A percentile compares a stretch with the other conserved stretches of the same genome.
Evolutionary conservation across 2,888 invertebrate species (phyloP).

Genomic region (Ophion costatus): DNA sequence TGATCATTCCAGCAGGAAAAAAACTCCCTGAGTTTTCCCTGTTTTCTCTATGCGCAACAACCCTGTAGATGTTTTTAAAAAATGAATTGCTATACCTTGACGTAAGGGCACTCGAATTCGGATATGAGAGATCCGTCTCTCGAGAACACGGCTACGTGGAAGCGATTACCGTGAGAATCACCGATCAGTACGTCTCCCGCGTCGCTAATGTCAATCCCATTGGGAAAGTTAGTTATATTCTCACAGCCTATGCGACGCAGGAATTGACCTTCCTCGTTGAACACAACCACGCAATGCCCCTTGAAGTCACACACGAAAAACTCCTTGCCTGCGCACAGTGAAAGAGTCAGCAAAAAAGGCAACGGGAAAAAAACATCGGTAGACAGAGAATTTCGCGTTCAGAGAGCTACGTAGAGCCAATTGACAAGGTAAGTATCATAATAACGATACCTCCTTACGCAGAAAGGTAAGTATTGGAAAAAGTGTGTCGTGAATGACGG

Average conservation of each 20-base stretch:
- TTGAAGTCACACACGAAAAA: conserved; percentile 99
- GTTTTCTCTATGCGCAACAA: no score
- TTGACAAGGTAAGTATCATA: no score
- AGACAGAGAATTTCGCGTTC: neutral
- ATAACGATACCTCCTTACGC: neutral
- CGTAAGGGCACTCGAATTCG: conserved; percentile 98
- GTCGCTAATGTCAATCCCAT: conserved; percentile 98
- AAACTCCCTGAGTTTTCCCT: no score
- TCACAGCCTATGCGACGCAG: conserved; percentile 97
- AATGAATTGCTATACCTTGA: conserved; percentile 89
- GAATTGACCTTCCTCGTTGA: conserved; percentile 96
- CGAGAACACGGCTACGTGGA: conserved; percentile 98
- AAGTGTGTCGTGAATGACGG: neutral
- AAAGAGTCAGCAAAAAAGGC: conserved; percentile 69
- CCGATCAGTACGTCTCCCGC: conserved; percentile 98
- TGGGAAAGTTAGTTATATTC: conserved; percentile 98
- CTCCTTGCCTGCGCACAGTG: conserved; percentile 89
- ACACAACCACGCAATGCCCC: conserved; percentile 98
- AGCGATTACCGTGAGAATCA: conserved; percentile 98
- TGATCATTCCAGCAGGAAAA: no score
- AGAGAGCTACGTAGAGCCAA: neutral
- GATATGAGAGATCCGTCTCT: conserved; percentile 93
- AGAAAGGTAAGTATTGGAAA: conserved; percentile 11
- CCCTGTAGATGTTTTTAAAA: neutral
- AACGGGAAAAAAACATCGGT: conserved; percentile 15